These are phyloP conservation scores for Trigoniulus corallinus DNA, from an alignment of 1,140 invertebrate genomes.

Conservation along the genomic window DNA sequence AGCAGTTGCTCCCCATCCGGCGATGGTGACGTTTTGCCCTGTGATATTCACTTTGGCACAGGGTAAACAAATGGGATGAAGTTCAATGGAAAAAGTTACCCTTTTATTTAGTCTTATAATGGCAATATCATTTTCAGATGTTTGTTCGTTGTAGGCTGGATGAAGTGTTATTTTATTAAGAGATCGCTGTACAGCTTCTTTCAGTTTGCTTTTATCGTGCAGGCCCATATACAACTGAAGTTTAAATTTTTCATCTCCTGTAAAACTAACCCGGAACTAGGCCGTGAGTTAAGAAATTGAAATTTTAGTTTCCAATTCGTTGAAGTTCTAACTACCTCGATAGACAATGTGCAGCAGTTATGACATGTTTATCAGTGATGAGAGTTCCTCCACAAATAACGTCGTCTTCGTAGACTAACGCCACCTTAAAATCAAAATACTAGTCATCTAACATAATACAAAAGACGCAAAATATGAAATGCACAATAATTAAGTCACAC, in stretches of 20 bases:
- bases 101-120: neutral
- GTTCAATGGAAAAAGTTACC: neutral
- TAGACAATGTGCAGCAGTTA: slow-evolving; percentile 29
- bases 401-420: slow-evolving; percentile 28
- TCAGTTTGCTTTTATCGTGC: neutral
- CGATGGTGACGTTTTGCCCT: neutral
- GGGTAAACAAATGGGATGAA: slow-evolving; percentile 1
- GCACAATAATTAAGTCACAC: neutral
- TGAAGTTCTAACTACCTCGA: slow-evolving; percentile 10
- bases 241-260: neutral
- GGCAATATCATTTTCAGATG: slow-evolving; percentile 1
- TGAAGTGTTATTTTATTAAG: neutral
- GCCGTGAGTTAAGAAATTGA: neutral
- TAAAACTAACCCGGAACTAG: neutral
- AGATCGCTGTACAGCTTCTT: neutral
- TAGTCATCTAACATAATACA: neutral
- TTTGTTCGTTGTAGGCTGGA: neutral
- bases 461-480: too few species aligned
- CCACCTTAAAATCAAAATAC: neutral
- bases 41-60: neutral
- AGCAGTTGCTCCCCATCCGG: neutral
- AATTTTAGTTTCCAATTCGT: neutral
- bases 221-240: neutral
- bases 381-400: slow-evolving; percentile 29
- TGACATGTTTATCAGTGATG: slow-evolving; percentile 23